Base-by-base conservation (phyloP, 1,140 invertebrate genomes). In the Dendrolimus kikuchii region DNA sequence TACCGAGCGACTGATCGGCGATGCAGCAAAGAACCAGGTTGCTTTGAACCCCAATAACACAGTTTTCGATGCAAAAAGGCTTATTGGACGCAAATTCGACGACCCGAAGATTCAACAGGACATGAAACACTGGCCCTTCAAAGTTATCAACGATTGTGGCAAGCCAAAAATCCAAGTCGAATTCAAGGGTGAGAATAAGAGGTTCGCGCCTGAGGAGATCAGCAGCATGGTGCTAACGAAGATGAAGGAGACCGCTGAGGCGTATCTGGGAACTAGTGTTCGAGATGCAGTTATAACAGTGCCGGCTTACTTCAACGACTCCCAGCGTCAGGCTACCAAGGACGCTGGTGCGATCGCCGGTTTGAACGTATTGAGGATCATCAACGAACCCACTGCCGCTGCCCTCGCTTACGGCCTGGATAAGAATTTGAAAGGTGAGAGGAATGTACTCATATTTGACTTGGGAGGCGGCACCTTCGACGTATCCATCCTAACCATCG, bases 301-400 rank as follows among this genome's bases (percentile, higher is more conserved):
- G 42, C 95, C 95, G 48, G 95, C 95, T 46, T 96, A 96, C 79
- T 96, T 96, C 89, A 96, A 96, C 81, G 95, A 96, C 82, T 95
- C 94, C 36, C 95, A 96, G 86, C 90, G 95, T 80, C 95, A 96
- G 87, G 95, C 95, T 59, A 96, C 95, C 46, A 96, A 96, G 66
- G 92, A 88, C 88, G 93, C 88, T 45, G 93, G 86, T 50, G 89
- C 81, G 86, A 94, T 90, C 62, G 89, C 89, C 51, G 92, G 94
- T 68, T 90, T 88, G 68, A 94, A 90, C 64, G 90, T 91, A 8
- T 88, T 93, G 66, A 87, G 93, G 59, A 92, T 93, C 50, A 93
- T 93, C 68, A 93, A 93, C 62, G 93, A 93, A 71, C 92, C 92
- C 57, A 93, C 93, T 5, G 92, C 93, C 43, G 93, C 92, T 43